phyloP scores from a whole-genome alignment of 2,888 invertebrate genomes.

The Alentia gelatinosa region DNA sequence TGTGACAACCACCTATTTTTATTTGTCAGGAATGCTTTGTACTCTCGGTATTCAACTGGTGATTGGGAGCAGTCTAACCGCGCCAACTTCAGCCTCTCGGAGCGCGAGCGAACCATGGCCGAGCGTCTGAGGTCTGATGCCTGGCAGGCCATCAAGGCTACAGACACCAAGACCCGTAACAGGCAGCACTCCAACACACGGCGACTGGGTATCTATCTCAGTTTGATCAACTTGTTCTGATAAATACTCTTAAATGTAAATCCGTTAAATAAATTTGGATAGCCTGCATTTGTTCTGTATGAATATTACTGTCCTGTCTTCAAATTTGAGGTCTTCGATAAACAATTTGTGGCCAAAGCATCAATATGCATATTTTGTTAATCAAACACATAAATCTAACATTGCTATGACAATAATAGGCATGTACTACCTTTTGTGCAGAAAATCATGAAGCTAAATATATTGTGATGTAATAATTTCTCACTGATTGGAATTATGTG shows the following conservation, averaged over 20 bases:
- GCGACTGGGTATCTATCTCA: constrained; percentile 89
- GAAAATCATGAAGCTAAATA: too few relatives aligned
- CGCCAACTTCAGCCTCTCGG: constrained; percentile 90
- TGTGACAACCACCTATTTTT: too few relatives aligned
- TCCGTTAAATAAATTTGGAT: not conserved
- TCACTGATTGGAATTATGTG: too few relatives aligned
- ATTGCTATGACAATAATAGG: too few relatives aligned
- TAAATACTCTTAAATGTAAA: not conserved
- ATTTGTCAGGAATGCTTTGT: constrained; percentile 83
- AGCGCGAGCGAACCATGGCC: constrained; percentile 88
- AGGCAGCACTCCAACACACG: constrained; percentile 89
- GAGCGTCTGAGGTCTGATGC: constrained; percentile 79
- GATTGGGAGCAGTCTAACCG: constrained; percentile 94
- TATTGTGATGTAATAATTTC: too few relatives aligned
- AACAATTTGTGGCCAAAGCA: not conserved
- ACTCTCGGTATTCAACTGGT: constrained; percentile 91
- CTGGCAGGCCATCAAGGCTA: constrained; percentile 80
- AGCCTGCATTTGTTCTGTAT: not conserved
- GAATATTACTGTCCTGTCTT: not conserved
- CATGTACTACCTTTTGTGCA: too few relatives aligned
- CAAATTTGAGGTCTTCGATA: not conserved
- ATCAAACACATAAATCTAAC: too few relatives aligned
- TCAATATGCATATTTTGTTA: too few relatives aligned
- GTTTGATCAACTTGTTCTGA: too few relatives aligned
- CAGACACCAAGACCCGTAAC: constrained; percentile 80